phyloP scores from a whole-genome alignment of 2,113 vertebrate genomes.

The Lophius piscatorius region DNA sequence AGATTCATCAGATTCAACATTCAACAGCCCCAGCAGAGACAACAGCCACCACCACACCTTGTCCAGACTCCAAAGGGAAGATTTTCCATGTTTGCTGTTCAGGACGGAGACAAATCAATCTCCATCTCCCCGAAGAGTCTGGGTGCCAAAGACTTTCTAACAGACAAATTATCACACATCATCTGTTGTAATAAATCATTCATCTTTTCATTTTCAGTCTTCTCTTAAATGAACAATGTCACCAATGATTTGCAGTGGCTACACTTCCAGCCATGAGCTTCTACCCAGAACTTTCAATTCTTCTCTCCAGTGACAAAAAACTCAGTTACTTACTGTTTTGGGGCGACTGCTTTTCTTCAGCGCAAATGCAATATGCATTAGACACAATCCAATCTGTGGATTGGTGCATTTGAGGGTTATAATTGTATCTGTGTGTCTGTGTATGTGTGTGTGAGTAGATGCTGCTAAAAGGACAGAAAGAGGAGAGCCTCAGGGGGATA shows the following conservation, averaged over 20 bases:
- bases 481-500: slow-evolving; percentile 66
- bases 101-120: too few relatives aligned
- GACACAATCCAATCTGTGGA: slow-evolving; percentile 73
- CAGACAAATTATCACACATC: too few relatives aligned
- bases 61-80: too few relatives aligned
- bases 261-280: slow-evolving; percentile 50
- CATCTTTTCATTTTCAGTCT: neutral
- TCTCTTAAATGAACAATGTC: slow-evolving; percentile 18
- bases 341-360: slow-evolving; percentile 72
- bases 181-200: neutral
- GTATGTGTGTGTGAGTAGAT: slow-evolving; percentile 18
- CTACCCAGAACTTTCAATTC: slow-evolving; percentile 43
- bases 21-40: too few relatives aligned
- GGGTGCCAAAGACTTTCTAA: too few relatives aligned
- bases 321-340: slow-evolving; percentile 70
- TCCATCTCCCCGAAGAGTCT: too few relatives aligned
- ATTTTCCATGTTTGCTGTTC: too few relatives aligned
- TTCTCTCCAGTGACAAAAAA: slow-evolving; percentile 56
- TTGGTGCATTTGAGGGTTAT: slow-evolving; percentile 19
- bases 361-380: slow-evolving; percentile 76
- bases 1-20: too few relatives aligned
- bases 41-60: too few relatives aligned
- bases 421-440: slow-evolving; percentile 7
- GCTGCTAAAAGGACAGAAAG: slow-evolving; percentile 54
- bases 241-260: slow-evolving; percentile 41